phyloP scores from a whole-genome alignment of 2,113 vertebrate species.

The Heterotilapia buettikoferi region DNA sequence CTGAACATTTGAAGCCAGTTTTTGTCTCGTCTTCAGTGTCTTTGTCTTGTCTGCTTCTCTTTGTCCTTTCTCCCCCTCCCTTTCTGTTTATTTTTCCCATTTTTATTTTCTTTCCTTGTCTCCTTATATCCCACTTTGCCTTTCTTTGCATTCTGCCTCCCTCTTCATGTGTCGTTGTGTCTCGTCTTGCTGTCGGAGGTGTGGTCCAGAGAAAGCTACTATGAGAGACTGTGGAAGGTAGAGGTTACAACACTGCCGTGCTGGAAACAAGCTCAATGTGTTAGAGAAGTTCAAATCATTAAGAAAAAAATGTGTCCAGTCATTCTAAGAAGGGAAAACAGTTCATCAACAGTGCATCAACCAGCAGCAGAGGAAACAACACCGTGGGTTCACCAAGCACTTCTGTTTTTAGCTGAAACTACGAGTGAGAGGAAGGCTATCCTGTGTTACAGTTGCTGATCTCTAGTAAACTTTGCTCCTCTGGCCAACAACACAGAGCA shows the following conservation, averaged over 20 bases:
- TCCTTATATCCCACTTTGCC: neutral
- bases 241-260: slow-evolving; percentile 29
- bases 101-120: neutral
- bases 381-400: slow-evolving; percentile 46
- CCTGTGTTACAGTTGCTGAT: neutral
- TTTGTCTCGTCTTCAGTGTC: slow-evolving; percentile 43
- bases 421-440: neutral
- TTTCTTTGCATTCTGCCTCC: slow-evolving; percentile 22
- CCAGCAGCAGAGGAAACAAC: slow-evolving; percentile 7
- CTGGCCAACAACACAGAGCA: neutral
- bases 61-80: neutral
- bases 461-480: neutral
- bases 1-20: neutral
- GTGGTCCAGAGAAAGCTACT: slow-evolving; percentile 69
- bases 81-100: neutral
- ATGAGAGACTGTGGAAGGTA: slow-evolving; percentile 74
- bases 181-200: slow-evolving; percentile 63
- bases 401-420: slow-evolving; percentile 34
- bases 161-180: slow-evolving; percentile 51
- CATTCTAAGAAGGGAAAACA: neutral
- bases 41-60: slow-evolving; percentile 46
- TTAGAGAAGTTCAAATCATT: neutral
- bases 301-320: neutral
- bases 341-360: slow-evolving; percentile 10
- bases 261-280: slow-evolving; percentile 1